Percentiles rank a stretch among this genome's conserved stretches.
These are phyloP conservation scores for Cheilosia grossa DNA, from an alignment of 2,888 invertebrate species.

Conservation along the genomic window DNA sequence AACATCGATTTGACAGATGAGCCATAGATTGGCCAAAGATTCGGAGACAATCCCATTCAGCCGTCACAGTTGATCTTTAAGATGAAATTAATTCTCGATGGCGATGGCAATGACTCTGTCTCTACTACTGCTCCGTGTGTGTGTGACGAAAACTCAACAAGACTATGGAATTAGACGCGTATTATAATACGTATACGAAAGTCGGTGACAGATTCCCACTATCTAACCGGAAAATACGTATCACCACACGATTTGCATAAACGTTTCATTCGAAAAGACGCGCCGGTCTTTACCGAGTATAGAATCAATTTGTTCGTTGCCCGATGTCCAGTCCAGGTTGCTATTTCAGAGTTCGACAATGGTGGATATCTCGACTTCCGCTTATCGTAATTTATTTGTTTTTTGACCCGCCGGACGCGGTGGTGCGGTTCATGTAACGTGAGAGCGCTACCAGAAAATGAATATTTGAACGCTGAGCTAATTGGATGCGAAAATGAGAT, in stretches of 20 bases:
- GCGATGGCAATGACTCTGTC: constrained; percentile 11
- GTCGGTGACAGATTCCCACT: constrained; percentile 66
- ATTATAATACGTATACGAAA: not conserved
- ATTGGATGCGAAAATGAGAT: constrained; percentile 68
- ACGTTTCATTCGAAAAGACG: constrained; percentile 42
- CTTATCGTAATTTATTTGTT: constrained; percentile 66
- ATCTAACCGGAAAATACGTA: constrained; percentile 73
- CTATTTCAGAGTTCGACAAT: constrained; percentile 27
- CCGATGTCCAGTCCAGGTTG: not conserved
- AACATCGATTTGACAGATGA: constrained; percentile 64
- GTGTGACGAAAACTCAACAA: constrained; percentile 19
- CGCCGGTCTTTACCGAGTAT: constrained; percentile 3
- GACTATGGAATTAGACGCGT: not conserved
- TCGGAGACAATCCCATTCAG: constrained; percentile 56
- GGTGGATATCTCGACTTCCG: constrained; percentile 55
- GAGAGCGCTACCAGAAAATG: constrained; percentile 48
- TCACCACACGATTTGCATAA: constrained; percentile 73
- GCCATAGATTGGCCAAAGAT: constrained; percentile 58
- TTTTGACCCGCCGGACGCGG: constrained; percentile 38
- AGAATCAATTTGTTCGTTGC: constrained; percentile 39
- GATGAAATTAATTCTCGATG: constrained; percentile 59
- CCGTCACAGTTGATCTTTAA: constrained; percentile 72
- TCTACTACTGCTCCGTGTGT: constrained; percentile 3
- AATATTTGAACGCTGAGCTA: constrained; percentile 59
- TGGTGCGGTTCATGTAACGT: not conserved